A percentile compares a stretch with the other conserved stretches of the same genome.
Conservation (phyloP, 2,113 vertebrate genomes). For the Catagonus wagneri region DNA sequence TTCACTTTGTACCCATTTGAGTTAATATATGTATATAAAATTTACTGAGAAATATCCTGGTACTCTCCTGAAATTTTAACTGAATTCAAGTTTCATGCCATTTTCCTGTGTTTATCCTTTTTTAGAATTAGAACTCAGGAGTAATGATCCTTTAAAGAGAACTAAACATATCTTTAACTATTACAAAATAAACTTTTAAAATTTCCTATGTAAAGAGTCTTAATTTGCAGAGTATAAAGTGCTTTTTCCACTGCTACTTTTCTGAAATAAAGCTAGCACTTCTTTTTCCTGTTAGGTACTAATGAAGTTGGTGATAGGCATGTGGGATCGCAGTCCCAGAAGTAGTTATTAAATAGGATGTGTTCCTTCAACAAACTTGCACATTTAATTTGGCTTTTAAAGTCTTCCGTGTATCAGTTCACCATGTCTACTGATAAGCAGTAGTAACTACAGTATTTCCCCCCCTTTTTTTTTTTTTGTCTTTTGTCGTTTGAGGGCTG, state of each 20-base stretch:
- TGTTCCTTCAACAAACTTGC: conserved; percentile 23
- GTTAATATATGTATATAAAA: conserved; percentile 26
- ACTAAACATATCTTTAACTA: conserved; percentile 39
- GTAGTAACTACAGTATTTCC: background rate
- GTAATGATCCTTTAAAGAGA: conserved; percentile 17
- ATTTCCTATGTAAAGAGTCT: background rate
- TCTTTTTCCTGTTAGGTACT: background rate
- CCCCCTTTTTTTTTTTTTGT: too few species aligned
- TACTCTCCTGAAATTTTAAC: conserved; percentile 45
- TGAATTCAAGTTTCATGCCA: conserved; percentile 16
- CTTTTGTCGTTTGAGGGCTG: too few species aligned
- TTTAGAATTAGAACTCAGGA: conserved; percentile 26
- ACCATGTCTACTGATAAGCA: background rate
- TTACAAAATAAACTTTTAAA: conserved; percentile 39
- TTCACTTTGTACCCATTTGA: conserved; percentile 49
- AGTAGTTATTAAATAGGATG: background rate
- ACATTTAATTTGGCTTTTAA: background rate
- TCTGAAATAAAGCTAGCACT: conserved; percentile 6
- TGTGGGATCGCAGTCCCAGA: background rate
- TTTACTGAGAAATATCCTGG: background rate
- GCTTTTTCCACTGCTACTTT: background rate
- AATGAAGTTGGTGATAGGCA: background rate
- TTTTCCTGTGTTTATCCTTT: conserved; percentile 41
- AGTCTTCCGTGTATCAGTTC: background rate
- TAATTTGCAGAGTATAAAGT: conserved; percentile 30